Evolutionary conservation across 2,797 vertebrate genomes (phyloP), one percentile per base, ranked within the genome.

Genomic region (Rhabdomys pumilio): DNA sequence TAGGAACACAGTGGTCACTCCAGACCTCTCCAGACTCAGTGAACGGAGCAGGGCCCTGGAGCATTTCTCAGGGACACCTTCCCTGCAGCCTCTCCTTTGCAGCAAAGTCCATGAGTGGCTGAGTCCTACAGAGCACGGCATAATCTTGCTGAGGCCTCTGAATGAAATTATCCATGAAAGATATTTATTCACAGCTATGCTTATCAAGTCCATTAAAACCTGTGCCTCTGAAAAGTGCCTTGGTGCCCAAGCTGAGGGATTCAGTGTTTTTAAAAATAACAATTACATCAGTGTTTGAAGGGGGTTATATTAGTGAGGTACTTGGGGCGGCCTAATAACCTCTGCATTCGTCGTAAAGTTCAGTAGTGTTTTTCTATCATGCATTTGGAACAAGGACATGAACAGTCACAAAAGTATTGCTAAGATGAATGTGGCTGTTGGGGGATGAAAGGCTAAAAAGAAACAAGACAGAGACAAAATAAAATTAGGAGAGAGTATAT

Each of bases 1-100:
- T 9, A 1, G 38, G 59, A 20, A 63, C 38, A 34, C 0, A 0
- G 26, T 9, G 19, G 26, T 47, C 15, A 31, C 38, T 20, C 8
- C 59, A 84, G 59, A 63, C 59, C 15, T 44, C 59, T 63, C 59
- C 4, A 1, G 41, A 84, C 59, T 63, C 26, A 0, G 24, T 44
- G 81, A 63, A 83, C 44, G 31, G 59, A 24, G 41, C 8, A 26
- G 38, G 15, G 4, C n/a, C 24, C 55, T 31, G 59, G 38, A 63
- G 29, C 8, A 14, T 44, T 29, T 29, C 24, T 44, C 57, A 41
- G 57, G 57, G n/a, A 41, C 13, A 15, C 80, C 7, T 29, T 38
- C n/a, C 38, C 38, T 61, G 55, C 80, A 41, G 0, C 13, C 57
- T 61, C 38, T 61, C 55, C 38, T 26, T 44, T 24, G 26, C 15